These are phyloP conservation scores for Leptodactylus fallax DNA, from an alignment of 2,797 vertebrate species.

Conservation along the genomic window DNA sequence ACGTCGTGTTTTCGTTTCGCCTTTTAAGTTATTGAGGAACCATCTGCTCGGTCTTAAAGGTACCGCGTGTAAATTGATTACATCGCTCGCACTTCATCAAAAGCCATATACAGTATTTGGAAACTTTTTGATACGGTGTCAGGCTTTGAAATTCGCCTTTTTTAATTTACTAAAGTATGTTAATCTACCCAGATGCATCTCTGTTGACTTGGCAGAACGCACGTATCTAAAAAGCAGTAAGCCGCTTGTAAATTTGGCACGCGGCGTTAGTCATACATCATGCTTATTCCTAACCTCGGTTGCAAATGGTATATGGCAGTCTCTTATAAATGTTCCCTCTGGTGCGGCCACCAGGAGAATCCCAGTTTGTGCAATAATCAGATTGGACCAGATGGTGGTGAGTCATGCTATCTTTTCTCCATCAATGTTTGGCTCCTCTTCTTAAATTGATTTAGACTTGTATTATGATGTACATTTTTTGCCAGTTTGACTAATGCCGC, in stretches of 20 bases:
- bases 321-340: conserved; percentile 74
- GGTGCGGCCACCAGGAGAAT: conserved; percentile 73
- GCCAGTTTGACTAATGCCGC: conserved; percentile 45
- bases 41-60: conserved; percentile 71
- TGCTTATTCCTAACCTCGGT: conserved; percentile 67
- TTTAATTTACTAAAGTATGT: conserved; percentile 65
- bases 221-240: conserved; percentile 61
- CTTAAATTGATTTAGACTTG: conserved; percentile 56
- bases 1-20: conserved; percentile 12
- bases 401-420: conserved; percentile 62
- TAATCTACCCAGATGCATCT: conserved; percentile 65
- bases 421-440: conserved; percentile 55
- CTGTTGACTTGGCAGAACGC: conserved; percentile 64
- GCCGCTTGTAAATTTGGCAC: conserved; percentile 65
- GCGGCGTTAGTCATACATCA: conserved; percentile 67
- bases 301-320: conserved; percentile 73
- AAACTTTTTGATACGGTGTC: conserved; percentile 37
- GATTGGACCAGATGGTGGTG: conserved; percentile 80
- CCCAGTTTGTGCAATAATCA: conserved; percentile 74
- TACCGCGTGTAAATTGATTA: conserved; percentile 61
- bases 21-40: conserved; percentile 63
- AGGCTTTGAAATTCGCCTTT: conserved; percentile 62
- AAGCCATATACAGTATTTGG: conserved; percentile 17
- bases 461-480: conserved; percentile 51
- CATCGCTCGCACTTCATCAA: conserved; percentile 26